Percentiles rank a stretch among this genome's conserved stretches.
Evolutionary conservation across 2,888 invertebrate genomes (phyloP).

Genomic region (Automeris io): DNA sequence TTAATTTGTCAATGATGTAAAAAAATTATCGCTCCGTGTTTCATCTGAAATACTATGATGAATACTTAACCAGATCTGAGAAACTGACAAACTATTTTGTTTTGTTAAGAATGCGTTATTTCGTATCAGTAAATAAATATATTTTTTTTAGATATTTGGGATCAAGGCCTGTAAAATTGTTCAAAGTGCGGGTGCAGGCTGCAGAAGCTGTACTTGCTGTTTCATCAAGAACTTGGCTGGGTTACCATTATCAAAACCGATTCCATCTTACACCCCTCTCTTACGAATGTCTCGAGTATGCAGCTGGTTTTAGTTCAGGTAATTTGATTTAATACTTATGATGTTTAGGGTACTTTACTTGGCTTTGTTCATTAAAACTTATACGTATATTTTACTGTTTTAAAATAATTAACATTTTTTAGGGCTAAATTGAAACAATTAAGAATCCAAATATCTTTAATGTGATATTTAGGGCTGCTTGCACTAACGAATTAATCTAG

Average conservation of each 20-base stretch:
- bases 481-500: too few species aligned
- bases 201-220: constrained; percentile 98
- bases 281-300: constrained; percentile 97
- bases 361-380: too few species aligned
- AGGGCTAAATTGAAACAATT: too few species aligned
- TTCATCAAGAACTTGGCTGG: constrained; percentile 98
- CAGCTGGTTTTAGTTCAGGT: constrained; percentile 94
- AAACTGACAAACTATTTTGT: constrained; percentile 6
- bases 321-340: too few species aligned
- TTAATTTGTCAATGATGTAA: constrained; percentile 51
- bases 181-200: constrained; percentile 96
- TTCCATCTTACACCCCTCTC: constrained; percentile 97
- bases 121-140: neutral
- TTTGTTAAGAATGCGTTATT: neutral
- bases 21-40: constrained; percentile 73
- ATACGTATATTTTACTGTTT: too few species aligned
- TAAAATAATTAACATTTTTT: too few species aligned
- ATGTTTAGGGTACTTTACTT: too few species aligned
- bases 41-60: constrained; percentile 79
- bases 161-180: constrained; percentile 95
- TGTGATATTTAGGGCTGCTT: too few species aligned
- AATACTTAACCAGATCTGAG: constrained; percentile 72
- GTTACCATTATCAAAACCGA: constrained; percentile 98
- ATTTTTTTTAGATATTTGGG: constrained; percentile 84
- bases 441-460: too few species aligned